phyloP scores from a whole-genome alignment of 1,140 invertebrate genomes.

The Pogonomyrmex californicus region DNA sequence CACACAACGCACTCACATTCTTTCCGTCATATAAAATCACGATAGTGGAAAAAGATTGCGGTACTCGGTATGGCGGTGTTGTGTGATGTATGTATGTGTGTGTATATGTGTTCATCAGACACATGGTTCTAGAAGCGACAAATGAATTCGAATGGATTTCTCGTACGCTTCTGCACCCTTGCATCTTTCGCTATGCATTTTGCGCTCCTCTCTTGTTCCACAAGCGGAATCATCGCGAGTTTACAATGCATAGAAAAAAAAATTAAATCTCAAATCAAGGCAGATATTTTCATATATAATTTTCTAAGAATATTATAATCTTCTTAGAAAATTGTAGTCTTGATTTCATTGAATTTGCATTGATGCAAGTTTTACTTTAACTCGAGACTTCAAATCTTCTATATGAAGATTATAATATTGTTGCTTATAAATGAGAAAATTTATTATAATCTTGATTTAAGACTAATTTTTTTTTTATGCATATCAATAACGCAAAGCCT shows the following conservation, averaged over 20 bases:
- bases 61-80: slow-evolving; percentile 43
- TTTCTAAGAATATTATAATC: too few species aligned
- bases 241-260: slow-evolving; percentile 19
- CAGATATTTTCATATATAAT: too few species aligned
- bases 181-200: neutral
- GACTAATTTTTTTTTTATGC: neutral
- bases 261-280: too few species aligned
- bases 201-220: neutral
- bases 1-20: slow-evolving; percentile 51
- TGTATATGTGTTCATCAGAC: neutral
- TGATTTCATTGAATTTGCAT: too few species aligned
- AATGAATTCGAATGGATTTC: slow-evolving; percentile 44
- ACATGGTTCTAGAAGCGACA: slow-evolving; percentile 54
- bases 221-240: slow-evolving; percentile 22
- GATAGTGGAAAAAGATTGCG: slow-evolving; percentile 73
- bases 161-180: slow-evolving; percentile 26
- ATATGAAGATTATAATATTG: too few species aligned
- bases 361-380: too few species aligned
- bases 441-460: too few species aligned
- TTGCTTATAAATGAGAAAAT: too few species aligned
- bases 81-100: slow-evolving; percentile 25
- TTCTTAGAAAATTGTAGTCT: too few species aligned
- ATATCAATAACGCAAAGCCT: slow-evolving; percentile 52
- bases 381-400: too few species aligned
- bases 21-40: slow-evolving; percentile 75